Base-by-base conservation (phyloP, 1,140 invertebrate species). In the Drosophila quadrilineata region DNA sequence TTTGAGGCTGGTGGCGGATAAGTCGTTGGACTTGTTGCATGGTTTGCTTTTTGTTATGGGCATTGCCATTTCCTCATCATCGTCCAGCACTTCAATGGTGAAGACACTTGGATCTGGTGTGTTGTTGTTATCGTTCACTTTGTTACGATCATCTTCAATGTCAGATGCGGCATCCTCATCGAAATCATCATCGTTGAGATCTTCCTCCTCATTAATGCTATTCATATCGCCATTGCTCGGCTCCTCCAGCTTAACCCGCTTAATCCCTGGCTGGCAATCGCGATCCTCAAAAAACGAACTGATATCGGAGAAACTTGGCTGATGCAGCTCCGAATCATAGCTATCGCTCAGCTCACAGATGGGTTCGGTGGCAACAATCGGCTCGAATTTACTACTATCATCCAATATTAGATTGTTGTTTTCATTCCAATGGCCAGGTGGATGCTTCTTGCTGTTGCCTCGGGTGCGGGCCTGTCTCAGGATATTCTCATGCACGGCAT, bases 141-240 rank as follows among this genome's bases (percentile, higher is more conserved):
- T 72, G n/a, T 49, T 54, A 3, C 50, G 48, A 35, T 77, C 68
- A 16, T 65, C 63, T 10, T 73, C 53, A 12, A 70, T 75, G 9
- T 87, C 84, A 1, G 84, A 77, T 1, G 77, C 84, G 0, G 84
- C 84, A 62, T 87, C 84, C 54, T 87, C 84, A 8, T 87, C 84
- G 21, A 87, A 87, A 48, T 87, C 77, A 38, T 87, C 84, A 31
- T 87, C 84, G 28, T 74, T 69, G 0, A 66, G 54, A 17, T 87
- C 73, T 2, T 64, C 57, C 38, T 85, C 71, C 0, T 64, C 57
- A 6, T 73, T 52, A 16, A 38, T 53, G 41, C 60, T 63, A 4
- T 60, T 31, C 19, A 5, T 43, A 26, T 59, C 57, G 6, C 53
- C 46, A 16, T 62, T 54, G 22, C 26, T 62, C 8, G 57, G 52